A percentile compares a stretch with the other conserved stretches of the same genome.
phyloP scores from a whole-genome alignment of 1,140 invertebrate species.

The Palaemon carinicauda region DNA sequence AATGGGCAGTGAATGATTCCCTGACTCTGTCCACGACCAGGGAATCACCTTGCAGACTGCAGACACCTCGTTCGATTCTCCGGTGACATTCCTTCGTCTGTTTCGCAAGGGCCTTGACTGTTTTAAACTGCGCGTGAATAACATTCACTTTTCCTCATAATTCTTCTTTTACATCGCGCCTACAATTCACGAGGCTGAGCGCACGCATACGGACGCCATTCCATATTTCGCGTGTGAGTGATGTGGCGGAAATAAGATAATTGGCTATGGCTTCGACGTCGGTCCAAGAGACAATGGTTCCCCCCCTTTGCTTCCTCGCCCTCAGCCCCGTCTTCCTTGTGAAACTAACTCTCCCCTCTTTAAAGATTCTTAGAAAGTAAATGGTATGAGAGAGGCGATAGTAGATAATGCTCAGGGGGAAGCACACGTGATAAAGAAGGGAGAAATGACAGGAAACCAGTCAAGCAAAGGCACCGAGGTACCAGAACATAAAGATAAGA shows the following conservation, averaged over 20 bases:
- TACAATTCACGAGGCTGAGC: too few relatives aligned
- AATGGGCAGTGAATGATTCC: too few relatives aligned
- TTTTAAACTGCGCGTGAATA: too few relatives aligned
- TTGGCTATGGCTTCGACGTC: neutral
- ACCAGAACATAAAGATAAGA: neutral
- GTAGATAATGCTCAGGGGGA: neutral
- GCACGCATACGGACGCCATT: neutral
- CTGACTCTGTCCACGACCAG: too few relatives aligned
- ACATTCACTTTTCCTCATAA: too few relatives aligned
- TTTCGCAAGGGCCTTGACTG: too few relatives aligned
- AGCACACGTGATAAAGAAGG: neutral
- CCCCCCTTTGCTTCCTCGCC: too few relatives aligned
- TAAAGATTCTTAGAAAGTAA: neutral
- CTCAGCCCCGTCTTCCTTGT: neutral
- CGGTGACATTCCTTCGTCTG: too few relatives aligned
- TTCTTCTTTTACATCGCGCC: too few relatives aligned
- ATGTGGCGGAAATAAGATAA: slow-evolving; percentile 1
- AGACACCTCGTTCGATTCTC: too few relatives aligned
- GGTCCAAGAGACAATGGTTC: neutral
- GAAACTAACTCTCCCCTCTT: neutral
- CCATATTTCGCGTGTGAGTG: slow-evolving; percentile 6
- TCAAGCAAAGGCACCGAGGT: neutral
- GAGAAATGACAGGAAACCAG: neutral
- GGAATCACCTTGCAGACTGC: too few relatives aligned
- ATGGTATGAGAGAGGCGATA: neutral